A percentile compares a stretch with the other conserved stretches of the same genome.
phyloP scores from a whole-genome alignment of 2,888 invertebrate genomes.

The Drosophila pseudotakahashii region DNA sequence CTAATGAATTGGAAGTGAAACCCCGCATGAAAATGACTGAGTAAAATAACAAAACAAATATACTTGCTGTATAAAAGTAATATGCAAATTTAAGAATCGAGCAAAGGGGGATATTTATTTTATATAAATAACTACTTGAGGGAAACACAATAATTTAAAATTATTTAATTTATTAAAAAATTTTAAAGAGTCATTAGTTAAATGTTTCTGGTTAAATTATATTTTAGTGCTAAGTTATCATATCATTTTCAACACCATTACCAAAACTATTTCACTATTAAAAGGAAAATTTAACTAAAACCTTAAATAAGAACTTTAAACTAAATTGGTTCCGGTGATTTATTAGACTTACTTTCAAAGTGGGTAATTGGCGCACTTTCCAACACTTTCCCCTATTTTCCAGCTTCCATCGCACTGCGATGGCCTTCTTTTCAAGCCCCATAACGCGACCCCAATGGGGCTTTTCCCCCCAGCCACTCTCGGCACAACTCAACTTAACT shows the following conservation, averaged over 20 bases:
- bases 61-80: conserved; percentile 6
- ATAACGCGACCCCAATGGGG: conserved; percentile 58
- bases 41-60: not conserved
- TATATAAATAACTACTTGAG: not conserved
- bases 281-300: not conserved
- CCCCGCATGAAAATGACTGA: conserved; percentile 2
- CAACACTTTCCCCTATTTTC: conserved; percentile 5
- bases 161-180: no score
- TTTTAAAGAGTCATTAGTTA: no score
- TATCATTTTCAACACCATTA: no score
- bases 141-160: no score
- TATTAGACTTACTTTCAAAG: conserved; percentile 26
- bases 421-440: conserved; percentile 42
- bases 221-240: no score
- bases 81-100: conserved; percentile 21
- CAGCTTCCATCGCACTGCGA: conserved; percentile 6
- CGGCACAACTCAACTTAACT: conserved; percentile 50
- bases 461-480: conserved; percentile 24
- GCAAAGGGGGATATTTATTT: not conserved
- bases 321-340: conserved; percentile 17
- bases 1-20: conserved; percentile 55
- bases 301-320: conserved; percentile 1
- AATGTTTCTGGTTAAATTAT: no score
- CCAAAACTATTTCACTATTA: not conserved
- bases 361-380: conserved; percentile 39